These are phyloP conservation scores for Diprion similis DNA, from an alignment of 1,140 invertebrate genomes.

Conservation along the genomic window DNA sequence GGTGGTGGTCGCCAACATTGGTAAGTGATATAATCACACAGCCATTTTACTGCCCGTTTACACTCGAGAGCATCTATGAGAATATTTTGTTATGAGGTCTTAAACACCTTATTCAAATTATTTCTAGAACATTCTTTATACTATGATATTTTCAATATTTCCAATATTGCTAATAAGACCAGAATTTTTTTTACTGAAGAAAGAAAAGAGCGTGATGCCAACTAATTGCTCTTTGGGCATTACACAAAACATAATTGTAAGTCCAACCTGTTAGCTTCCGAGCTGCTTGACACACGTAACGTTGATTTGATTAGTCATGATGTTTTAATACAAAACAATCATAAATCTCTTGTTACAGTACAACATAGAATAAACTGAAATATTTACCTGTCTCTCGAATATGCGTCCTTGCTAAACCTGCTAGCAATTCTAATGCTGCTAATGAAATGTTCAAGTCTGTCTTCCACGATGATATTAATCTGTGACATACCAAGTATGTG, in stretches of 20 bases:
- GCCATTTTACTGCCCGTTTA: conserved; percentile 95
- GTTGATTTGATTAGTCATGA: conserved; percentile 20
- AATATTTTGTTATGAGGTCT: not conserved
- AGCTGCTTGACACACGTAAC: conserved; percentile 47
- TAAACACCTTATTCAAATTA: not conserved
- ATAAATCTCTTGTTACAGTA: conserved; percentile 2
- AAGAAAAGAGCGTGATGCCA: too few species aligned
- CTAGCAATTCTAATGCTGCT: conserved; percentile 90
- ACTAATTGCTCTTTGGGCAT: too few species aligned
- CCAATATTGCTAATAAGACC: conserved; percentile 14
- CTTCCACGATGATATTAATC: conserved; percentile 95
- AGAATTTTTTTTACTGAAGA: conserved; percentile 2
- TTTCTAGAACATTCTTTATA: conserved; percentile 6
- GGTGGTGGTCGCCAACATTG: conserved; percentile 96
- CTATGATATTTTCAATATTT: conserved; percentile 1
- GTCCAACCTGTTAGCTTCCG: conserved; percentile 57
- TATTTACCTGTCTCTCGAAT: conserved; percentile 82
- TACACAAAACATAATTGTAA: not conserved
- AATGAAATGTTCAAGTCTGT: conserved; percentile 93
- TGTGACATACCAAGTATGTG: conserved; percentile 92
- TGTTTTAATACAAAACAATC: conserved; percentile 13
- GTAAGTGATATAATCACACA: conserved; percentile 96
- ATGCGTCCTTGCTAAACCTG: conserved; percentile 85
- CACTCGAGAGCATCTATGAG: conserved; percentile 82
- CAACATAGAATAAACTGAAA: conserved; percentile 15